Conservation (phyloP, 2,888 invertebrate genomes). For the Epiblema foenella region DNA sequence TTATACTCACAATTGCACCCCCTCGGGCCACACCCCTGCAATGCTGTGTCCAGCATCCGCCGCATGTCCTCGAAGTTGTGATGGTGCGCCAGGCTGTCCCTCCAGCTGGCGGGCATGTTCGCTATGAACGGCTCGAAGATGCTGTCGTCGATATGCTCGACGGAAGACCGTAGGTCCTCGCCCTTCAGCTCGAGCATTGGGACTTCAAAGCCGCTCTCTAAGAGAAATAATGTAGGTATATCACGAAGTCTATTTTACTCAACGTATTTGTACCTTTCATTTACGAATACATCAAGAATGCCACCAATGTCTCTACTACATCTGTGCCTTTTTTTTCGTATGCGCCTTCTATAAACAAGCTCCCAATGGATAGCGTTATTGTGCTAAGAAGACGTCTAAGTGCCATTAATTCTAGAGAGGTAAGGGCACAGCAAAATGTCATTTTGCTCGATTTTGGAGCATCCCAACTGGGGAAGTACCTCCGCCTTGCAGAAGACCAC, state of each 20-base stretch:
- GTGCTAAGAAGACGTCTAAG: too few species aligned
- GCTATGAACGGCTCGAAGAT: slow-evolving; percentile 63
- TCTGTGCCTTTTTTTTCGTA: too few species aligned
- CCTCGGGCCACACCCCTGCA: slow-evolving; percentile 63
- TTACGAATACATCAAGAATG: too few species aligned
- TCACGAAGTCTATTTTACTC: background rate
- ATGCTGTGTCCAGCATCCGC: slow-evolving; percentile 54
- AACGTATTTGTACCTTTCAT: too few species aligned
- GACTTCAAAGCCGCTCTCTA: slow-evolving; percentile 64
- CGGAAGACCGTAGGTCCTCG: slow-evolving; percentile 52
- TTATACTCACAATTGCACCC: slow-evolving; percentile 64
- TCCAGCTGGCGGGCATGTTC: slow-evolving; percentile 59
- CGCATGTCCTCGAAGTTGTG: slow-evolving; percentile 64
- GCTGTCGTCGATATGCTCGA: slow-evolving; percentile 55
- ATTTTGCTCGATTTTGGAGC: too few species aligned
- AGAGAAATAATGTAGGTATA: slow-evolving; percentile 35
- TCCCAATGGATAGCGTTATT: too few species aligned
- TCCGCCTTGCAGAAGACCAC: too few species aligned
- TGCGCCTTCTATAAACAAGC: too few species aligned
- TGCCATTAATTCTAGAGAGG: too few species aligned
- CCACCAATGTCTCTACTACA: too few species aligned
- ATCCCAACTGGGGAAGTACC: too few species aligned
- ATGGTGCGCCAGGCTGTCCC: slow-evolving; percentile 59
- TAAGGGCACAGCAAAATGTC: too few species aligned
- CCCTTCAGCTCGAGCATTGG: slow-evolving; percentile 65